A percentile compares a stretch with the other conserved stretches of the same genome.
phyloP scores from a whole-genome alignment of 2,113 vertebrate species.

The Tylochromis polylepis region DNA sequence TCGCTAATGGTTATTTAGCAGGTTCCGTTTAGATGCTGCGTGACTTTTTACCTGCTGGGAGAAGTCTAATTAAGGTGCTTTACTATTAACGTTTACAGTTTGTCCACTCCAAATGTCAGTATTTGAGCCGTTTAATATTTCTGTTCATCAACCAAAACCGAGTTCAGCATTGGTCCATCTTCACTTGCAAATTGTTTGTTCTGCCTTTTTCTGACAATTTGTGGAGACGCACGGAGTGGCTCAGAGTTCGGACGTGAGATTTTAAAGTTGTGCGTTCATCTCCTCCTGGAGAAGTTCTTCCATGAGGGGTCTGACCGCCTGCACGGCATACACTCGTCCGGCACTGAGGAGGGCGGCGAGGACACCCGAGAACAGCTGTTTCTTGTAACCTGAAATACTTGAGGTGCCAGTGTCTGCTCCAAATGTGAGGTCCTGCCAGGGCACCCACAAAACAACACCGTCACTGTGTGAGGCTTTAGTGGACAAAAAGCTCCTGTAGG shows the following conservation, averaged over 20 bases:
- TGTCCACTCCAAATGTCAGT: background rate
- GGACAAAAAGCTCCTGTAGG: background rate
- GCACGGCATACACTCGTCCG: conserved; percentile 8
- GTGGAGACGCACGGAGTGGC: background rate
- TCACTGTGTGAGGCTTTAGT: background rate
- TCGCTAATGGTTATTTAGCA: background rate
- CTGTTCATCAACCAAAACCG: background rate
- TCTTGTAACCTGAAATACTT: conserved; percentile 77
- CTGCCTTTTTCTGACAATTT: background rate
- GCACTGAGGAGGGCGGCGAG: conserved; percentile 39
- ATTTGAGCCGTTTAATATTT: background rate
- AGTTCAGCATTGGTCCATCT: background rate
- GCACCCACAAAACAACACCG: conserved; percentile 43
- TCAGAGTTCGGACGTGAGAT: background rate
- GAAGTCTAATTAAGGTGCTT: background rate
- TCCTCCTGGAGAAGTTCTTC: background rate
- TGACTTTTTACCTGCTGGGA: background rate
- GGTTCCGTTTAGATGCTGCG: background rate
- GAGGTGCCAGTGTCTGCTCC: conserved; percentile 72
- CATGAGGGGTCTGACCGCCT: background rate
- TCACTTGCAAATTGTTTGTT: background rate
- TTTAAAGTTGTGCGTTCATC: background rate
- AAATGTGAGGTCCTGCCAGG: conserved; percentile 63
- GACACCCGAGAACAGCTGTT: conserved; percentile 73
- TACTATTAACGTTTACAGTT: background rate